Percentiles rank a stretch among this genome's conserved stretches.
Conservation (phyloP, 2,797 vertebrate species). For the Gadopsis marmoratus region DNA sequence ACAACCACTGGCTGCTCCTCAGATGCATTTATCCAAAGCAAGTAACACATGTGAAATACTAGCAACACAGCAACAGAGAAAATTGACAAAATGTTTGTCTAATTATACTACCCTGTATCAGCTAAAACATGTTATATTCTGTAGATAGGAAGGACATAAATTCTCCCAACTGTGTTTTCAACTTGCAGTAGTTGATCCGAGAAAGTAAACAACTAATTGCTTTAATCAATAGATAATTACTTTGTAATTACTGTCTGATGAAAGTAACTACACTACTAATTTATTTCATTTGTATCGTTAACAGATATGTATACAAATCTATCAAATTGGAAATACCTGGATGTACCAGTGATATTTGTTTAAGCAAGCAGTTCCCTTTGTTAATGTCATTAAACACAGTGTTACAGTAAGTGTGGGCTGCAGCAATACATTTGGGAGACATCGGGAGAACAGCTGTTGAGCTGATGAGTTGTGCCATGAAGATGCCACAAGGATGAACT, state of each 20-base stretch:
- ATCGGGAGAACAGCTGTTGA: neutral
- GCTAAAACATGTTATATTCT: conserved; percentile 4
- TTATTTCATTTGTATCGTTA: neutral
- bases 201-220: neutral
- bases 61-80: conserved; percentile 13
- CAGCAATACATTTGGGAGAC: conserved; percentile 8
- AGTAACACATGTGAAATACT: conserved; percentile 29
- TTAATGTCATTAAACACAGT: neutral
- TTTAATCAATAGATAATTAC: neutral
- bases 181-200: neutral
- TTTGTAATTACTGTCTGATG: neutral
- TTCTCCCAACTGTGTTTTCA: neutral
- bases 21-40: conserved; percentile 48
- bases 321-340: neutral
- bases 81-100: neutral
- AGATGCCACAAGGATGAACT: too few species aligned
- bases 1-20: conserved; percentile 49
- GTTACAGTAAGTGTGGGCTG: neutral
- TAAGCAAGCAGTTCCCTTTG: neutral
- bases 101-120: conserved; percentile 14
- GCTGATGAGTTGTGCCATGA: neutral
- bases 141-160: neutral
- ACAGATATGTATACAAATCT: neutral
- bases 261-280: neutral
- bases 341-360: neutral